Percentiles rank a stretch among this genome's conserved stretches.
Evolutionary conservation across 2,888 invertebrate species (phyloP).

Genomic region (Oscheius sp.): DNA sequence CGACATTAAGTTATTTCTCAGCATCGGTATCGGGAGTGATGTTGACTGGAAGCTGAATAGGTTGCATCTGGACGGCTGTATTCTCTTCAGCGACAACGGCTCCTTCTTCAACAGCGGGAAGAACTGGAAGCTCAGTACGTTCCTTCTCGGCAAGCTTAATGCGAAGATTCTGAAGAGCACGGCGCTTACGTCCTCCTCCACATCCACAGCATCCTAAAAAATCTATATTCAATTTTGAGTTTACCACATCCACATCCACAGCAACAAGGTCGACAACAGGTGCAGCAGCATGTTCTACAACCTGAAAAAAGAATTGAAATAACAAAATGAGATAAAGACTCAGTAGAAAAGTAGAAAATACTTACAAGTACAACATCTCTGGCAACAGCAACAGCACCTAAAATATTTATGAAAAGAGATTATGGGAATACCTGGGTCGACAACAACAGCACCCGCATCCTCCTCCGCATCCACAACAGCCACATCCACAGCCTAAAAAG

Average conservation of each 20-base stretch:
- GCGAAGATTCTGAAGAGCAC: constrained; percentile 23
- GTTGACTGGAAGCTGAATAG: constrained; percentile 2
- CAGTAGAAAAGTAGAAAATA: not conserved
- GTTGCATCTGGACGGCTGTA: not conserved
- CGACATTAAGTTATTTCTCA: too few species aligned
- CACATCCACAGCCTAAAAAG: not conserved
- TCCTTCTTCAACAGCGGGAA: constrained; percentile 4
- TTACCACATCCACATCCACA: constrained; percentile 16
- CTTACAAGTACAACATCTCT: not conserved
- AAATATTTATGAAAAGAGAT: too few species aligned
- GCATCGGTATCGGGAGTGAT: constrained; percentile 1
- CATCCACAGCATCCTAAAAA: constrained; percentile 12
- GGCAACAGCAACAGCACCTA: too few species aligned
- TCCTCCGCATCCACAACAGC: constrained; percentile 20
- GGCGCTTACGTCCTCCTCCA: constrained; percentile 22
- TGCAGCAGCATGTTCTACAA: constrained; percentile 16
- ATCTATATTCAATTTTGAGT: not conserved
- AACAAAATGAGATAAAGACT: not conserved
- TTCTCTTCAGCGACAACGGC: not conserved
- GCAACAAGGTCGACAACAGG: constrained; percentile 17
- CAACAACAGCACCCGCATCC: not conserved
- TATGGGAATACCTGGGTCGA: too few species aligned
- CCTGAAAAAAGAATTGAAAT: too few species aligned
- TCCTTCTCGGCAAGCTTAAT: constrained; percentile 22
- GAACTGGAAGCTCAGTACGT: not conserved